These are phyloP conservation scores for Chamaea fasciata DNA, from an alignment of 2,113 vertebrate species.

Conservation along the genomic window DNA sequence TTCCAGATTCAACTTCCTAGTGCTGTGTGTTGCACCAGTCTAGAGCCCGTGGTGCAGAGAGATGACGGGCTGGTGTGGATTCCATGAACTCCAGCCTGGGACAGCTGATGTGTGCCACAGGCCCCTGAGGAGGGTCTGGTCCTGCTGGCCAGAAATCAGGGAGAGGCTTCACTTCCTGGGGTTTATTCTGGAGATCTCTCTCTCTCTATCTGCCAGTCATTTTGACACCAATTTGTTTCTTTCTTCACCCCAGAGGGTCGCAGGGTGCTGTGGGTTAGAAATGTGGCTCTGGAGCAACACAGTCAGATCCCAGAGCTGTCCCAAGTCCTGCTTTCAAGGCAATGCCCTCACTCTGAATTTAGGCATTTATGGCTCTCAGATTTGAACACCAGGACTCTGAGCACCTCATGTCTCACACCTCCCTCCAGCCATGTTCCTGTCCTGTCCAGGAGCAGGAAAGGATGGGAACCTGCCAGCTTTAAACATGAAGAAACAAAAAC, in stretches of 20 bases:
- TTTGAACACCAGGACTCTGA: background rate
- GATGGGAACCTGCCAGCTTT: background rate
- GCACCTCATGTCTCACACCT: background rate
- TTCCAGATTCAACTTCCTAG: accelerated
- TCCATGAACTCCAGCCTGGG: background rate
- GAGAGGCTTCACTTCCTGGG: background rate
- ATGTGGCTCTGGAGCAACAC: accelerated
- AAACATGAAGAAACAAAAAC: background rate
- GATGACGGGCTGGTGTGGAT: accelerated
- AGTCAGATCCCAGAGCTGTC: accelerated
- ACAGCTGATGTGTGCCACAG: background rate
- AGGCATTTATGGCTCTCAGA: background rate
- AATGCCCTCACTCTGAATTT: background rate
- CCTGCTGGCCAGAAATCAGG: background rate
- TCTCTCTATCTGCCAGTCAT: background rate
- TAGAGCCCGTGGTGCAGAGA: accelerated
- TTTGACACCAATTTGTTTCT: background rate
- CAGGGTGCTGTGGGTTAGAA: accelerated
- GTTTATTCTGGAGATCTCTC: background rate
- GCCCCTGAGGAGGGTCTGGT: background rate
- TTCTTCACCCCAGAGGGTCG: background rate
- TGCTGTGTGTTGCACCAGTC: accelerated
- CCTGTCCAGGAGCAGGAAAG: background rate
- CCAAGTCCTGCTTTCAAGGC: background rate
- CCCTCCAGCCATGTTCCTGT: background rate